Conservation (phyloP, 64 coral and sea anemone species). For the Actinia tenebrosa region DNA sequence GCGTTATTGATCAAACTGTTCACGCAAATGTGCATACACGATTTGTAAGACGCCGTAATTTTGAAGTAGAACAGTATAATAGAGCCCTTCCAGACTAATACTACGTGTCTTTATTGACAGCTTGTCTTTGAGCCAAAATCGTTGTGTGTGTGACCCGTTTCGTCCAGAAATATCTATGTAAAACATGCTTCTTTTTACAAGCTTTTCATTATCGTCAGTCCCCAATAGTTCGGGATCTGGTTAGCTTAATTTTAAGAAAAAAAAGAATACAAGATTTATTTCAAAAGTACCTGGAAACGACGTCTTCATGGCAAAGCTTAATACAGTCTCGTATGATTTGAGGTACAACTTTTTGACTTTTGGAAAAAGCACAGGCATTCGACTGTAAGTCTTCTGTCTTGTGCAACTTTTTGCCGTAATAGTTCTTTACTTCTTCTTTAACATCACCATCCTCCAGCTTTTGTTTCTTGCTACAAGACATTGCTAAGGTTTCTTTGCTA, state of each 20-base stretch:
- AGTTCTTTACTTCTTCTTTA: neutral
- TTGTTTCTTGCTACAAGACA: constrained; percentile 12
- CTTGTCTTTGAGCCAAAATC: too few species aligned
- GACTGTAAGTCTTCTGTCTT: neutral
- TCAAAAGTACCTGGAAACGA: neutral
- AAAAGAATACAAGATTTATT: neutral
- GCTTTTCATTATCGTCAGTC: too few species aligned
- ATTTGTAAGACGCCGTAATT: too few species aligned
- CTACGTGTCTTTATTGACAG: too few species aligned
- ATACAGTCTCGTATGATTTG: neutral
- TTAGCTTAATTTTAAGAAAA: neutral
- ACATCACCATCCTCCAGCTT: neutral
- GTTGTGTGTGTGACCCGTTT: too few species aligned
- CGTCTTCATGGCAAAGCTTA: neutral
- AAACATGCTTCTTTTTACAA: too few species aligned
- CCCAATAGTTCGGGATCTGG: too few species aligned
- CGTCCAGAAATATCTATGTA: too few species aligned
- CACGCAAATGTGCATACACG: too few species aligned
- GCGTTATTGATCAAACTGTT: too few species aligned
- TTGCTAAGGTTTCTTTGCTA: neutral
- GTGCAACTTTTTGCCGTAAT: neutral
- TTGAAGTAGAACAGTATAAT: too few species aligned
- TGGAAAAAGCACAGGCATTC: neutral
- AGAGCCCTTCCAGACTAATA: too few species aligned
- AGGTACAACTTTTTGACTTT: neutral